Base-by-base conservation (phyloP, 2,888 invertebrate species). In the Leptodirus hochenwartii region DNA sequence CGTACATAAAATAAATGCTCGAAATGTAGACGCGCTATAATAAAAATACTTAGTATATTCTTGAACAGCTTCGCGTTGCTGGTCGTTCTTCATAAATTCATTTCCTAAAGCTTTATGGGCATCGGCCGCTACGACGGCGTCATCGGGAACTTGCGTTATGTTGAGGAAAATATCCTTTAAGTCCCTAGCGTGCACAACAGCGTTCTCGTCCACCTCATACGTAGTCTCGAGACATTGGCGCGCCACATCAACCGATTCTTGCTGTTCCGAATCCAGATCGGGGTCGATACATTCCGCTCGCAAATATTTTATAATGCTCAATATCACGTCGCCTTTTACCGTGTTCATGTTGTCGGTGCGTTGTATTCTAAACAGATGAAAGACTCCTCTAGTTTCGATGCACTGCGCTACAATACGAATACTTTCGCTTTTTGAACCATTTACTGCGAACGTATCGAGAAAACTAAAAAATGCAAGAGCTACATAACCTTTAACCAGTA, bases 161-260 rank as follows among this genome's bases (percentile, higher is more conserved):
- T 36, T 29, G 20, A 20, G 25, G 23, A 40, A 41, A 12, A 39
- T 9, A 2, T 27, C 15, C 4, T 36, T 29, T 5, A 42, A 20
- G 22, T 41, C 34, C 4, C 29, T 35, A 13, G 26, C 32, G 13
- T 32, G 11, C 8, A 16, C 33, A 23, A 32, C 32, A 2, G 23
- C 26, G 15, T 14, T 3, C 9, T 12, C 17, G 3, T 27, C 34
- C 17, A 91, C 59, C 40, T 74, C 76, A 53, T 84, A 95, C 5
- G 88, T 84, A 27, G 81, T 79, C 56, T 93, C 88, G 41, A 93
- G 62, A 55, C 95, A 95, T 58, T 95, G 93, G 40, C 84, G 73
- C 22, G 90, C 88, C 33, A 96, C 95, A 62, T 90, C 90, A 29
- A 91, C 61, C 50, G 82, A 81, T 54, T 87, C 87, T 35, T 53